A percentile compares a stretch with the other conserved stretches of the same genome.
phyloP scores from a whole-genome alignment of 1,140 invertebrate genomes.

The Olivierus martensii region DNA sequence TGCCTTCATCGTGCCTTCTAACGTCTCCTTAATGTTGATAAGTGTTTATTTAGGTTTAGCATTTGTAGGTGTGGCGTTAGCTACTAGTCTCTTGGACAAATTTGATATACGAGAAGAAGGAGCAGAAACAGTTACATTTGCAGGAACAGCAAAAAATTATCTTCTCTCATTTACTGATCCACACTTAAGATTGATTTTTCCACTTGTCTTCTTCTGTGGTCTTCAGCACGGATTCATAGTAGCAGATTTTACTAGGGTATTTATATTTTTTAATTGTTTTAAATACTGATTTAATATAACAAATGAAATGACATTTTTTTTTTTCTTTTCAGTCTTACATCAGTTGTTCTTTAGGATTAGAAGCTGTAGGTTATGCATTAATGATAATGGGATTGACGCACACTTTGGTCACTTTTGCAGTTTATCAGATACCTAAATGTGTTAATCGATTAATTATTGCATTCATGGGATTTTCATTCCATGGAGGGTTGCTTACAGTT shows the following conservation, averaged over 20 bases:
- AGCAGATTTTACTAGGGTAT: slow-evolving; percentile 34
- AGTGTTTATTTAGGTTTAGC: slow-evolving; percentile 15
- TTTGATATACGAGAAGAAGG: slow-evolving; percentile 20
- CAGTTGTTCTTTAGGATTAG: slow-evolving; percentile 30
- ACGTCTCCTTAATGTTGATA: slow-evolving; percentile 16
- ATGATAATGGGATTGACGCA: slow-evolving; percentile 30
- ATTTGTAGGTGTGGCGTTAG: slow-evolving; percentile 15
- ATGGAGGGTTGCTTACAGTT: slow-evolving; percentile 30
- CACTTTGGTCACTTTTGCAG: slow-evolving; percentile 26
- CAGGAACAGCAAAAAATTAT: neutral
- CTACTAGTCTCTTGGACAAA: slow-evolving; percentile 18
- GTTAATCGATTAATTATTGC: slow-evolving; percentile 31
- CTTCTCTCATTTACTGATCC: slow-evolving; percentile 24
- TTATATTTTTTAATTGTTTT: neutral
- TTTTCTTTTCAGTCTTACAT: slow-evolving; percentile 29
- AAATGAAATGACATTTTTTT: neutral
- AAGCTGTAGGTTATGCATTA: slow-evolving; percentile 30
- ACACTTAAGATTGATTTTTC: slow-evolving; percentile 28
- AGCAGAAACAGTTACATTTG: slow-evolving; percentile 5
- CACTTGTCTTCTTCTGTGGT: slow-evolving; percentile 32
- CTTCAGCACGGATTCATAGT: slow-evolving; percentile 34
- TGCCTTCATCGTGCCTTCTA: slow-evolving; percentile 16
- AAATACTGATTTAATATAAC: neutral
- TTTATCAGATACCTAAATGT: slow-evolving; percentile 29
- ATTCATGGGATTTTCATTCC: slow-evolving; percentile 27